These are phyloP conservation scores for Globia sparganii DNA, from an alignment of 2,888 invertebrate species.

Conservation along the genomic window DNA sequence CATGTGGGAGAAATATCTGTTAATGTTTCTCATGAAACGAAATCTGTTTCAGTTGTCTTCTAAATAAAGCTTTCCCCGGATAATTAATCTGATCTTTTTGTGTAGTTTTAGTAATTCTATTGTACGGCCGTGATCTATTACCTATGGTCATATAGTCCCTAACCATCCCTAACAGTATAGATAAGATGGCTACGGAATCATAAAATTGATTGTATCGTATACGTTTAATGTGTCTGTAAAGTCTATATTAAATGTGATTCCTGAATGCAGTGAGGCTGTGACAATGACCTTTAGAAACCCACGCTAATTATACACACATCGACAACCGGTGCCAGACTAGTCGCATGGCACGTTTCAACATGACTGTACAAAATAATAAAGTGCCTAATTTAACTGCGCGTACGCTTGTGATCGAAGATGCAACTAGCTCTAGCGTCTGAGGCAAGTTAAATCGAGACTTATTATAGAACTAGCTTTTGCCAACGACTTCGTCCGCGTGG, in stretches of 20 bases:
- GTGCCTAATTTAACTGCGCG: slow-evolving; percentile 67
- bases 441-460: slow-evolving; percentile 16
- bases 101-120: slow-evolving; percentile 18
- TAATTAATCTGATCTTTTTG: slow-evolving; percentile 46
- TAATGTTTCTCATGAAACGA: slow-evolving; percentile 36
- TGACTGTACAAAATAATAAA: slow-evolving; percentile 67
- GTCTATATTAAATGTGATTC: slow-evolving; percentile 81
- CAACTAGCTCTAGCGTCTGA: slow-evolving; percentile 25
- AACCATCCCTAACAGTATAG: not conserved
- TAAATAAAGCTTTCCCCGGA: slow-evolving; percentile 33
- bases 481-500: too few relatives aligned
- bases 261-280: slow-evolving; percentile 81
- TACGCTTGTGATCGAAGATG: slow-evolving; percentile 55
- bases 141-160: slow-evolving; percentile 19
- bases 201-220: slow-evolving; percentile 39
- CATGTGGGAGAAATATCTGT: slow-evolving; percentile 27
- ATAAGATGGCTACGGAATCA: slow-evolving; percentile 46
- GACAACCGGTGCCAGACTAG: slow-evolving; percentile 81
- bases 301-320: slow-evolving; percentile 88
- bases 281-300: slow-evolving; percentile 89
- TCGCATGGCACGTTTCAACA: slow-evolving; percentile 78
- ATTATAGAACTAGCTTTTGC: too few relatives aligned
- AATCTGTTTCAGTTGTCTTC: slow-evolving; percentile 24
- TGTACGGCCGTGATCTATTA: slow-evolving; percentile 11
- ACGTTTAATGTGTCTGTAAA: slow-evolving; percentile 70